Conservation (phyloP, 2,888 invertebrate species). For the Autographa pulchrina region DNA sequence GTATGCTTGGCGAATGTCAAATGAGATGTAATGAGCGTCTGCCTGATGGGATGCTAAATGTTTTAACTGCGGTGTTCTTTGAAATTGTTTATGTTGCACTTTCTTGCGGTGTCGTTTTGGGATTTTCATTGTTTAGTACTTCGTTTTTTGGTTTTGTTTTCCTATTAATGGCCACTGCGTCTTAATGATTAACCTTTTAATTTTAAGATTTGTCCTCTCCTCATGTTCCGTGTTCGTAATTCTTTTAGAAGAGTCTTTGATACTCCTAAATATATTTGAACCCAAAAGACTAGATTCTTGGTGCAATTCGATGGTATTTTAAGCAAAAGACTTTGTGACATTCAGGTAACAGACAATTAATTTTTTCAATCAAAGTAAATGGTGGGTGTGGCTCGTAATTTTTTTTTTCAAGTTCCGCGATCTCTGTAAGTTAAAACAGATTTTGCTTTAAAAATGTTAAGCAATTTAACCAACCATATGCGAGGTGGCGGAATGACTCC, state of each 20-base stretch:
- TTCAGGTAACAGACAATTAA: too few relatives aligned
- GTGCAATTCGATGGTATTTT: too few relatives aligned
- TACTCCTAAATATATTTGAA: too few relatives aligned
- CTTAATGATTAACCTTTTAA: background rate
- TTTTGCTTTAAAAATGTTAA: background rate
- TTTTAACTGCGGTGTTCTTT: background rate
- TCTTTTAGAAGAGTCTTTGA: too few relatives aligned
- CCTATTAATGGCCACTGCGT: background rate
- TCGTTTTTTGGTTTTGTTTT: background rate
- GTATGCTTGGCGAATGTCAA: conserved; percentile 46
- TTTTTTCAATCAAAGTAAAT: too few relatives aligned
- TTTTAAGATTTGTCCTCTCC: too few relatives aligned
- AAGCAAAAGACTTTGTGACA: too few relatives aligned
- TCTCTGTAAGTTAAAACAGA: too few relatives aligned
- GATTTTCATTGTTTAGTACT: background rate
- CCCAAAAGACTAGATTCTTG: too few relatives aligned
- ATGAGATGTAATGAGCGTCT: conserved; percentile 45
- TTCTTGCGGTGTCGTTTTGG: background rate
- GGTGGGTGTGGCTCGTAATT: too few relatives aligned
- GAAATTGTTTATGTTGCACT: background rate
- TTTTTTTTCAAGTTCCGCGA: too few relatives aligned
- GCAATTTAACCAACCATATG: background rate
- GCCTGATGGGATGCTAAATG: conserved; percentile 20
- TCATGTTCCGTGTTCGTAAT: too few relatives aligned
- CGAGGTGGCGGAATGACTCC: conserved; percentile 3